Conservation (phyloP, 2,888 invertebrate species). For the Escarpia spicata region DNA sequence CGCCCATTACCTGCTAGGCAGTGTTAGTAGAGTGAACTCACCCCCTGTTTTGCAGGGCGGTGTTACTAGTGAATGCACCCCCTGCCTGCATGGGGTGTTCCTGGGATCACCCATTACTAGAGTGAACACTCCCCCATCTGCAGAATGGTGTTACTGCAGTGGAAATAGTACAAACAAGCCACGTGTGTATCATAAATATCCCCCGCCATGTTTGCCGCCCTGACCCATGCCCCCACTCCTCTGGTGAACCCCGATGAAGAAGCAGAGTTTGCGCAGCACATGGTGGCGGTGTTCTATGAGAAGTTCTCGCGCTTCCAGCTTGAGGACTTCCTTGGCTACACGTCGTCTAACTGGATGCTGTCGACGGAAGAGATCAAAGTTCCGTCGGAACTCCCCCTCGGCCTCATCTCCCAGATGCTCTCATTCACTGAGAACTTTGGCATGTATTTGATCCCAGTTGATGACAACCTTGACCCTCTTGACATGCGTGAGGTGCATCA, state of each 20-base stretch:
- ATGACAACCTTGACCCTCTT: constrained; percentile 46
- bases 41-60: not conserved
- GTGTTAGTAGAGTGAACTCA: not conserved
- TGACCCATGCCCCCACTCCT: not conserved
- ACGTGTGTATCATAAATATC: too few species aligned
- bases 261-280: constrained; percentile 33
- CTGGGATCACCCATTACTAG: not conserved
- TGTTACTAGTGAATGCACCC: too few species aligned
- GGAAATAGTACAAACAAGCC: too few species aligned
- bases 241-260: constrained; percentile 18
- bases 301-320: constrained; percentile 54
- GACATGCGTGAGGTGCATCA: constrained; percentile 64
- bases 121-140: not conserved
- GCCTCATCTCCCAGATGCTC: constrained; percentile 55
- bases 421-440: constrained; percentile 49
- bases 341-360: constrained; percentile 60
- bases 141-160: not conserved
- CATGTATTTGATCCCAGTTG: constrained; percentile 54
- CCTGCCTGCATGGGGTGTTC: too few species aligned
- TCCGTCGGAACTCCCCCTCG: constrained; percentile 61
- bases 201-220: not conserved
- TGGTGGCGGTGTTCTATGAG: constrained; percentile 49
- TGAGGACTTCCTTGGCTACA: constrained; percentile 56
- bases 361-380: constrained; percentile 60
- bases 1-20: not conserved